Base-by-base conservation (phyloP, 2,888 invertebrate genomes). In the Heliconius ethilla region DNA sequence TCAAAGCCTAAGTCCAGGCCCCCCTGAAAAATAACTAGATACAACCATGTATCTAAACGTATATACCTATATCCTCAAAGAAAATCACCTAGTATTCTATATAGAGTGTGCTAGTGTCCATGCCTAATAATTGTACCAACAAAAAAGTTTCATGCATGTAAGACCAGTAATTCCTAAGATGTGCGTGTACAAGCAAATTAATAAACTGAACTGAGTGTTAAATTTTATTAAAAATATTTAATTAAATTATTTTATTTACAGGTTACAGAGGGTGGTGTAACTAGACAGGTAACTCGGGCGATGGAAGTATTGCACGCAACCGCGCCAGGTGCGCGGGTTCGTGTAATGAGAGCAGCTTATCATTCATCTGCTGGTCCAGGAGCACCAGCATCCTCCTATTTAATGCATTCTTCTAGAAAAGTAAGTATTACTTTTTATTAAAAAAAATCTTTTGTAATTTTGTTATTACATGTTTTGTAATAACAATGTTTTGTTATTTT, bases 271-370 rank as follows among this genome's bases (percentile, higher is more conserved):
- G 94, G 92, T 25, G 94, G 94, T 11, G 92, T 94, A 82, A 94
- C 94, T 81, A 91, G 95, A 78, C 95, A 94, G 51, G 93, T 95
- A 63, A 93, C 94, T 74, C 92, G 94, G 2, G 94, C 94, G 0
- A 95, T 97, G 93, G 97, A 97, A 90, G 96, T 97, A 84, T 94
- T 96, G 82, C 95, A 96, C 86, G 95, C 96, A 75, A 96, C 96
- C 87, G 95, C 95, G 80, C 96, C 96, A 69, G 96, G 96, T 11
- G 96, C 96, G 72, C 95, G 95, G 51, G 93, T 97, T 86, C 96
- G 97, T 85, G 96, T 97, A 81, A 95, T 97, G 93, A 96, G 96
- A 83, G 96, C 97, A 69, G 89, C 96, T 0, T 94, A 92, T 84
- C 94, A 94, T 85, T 90, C 93, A 74, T 87, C 93, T 1, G 89